Percentiles rank a stretch among this genome's conserved stretches.
Conservation (phyloP, 2,888 invertebrate genomes). For the Lobophora halterata region DNA sequence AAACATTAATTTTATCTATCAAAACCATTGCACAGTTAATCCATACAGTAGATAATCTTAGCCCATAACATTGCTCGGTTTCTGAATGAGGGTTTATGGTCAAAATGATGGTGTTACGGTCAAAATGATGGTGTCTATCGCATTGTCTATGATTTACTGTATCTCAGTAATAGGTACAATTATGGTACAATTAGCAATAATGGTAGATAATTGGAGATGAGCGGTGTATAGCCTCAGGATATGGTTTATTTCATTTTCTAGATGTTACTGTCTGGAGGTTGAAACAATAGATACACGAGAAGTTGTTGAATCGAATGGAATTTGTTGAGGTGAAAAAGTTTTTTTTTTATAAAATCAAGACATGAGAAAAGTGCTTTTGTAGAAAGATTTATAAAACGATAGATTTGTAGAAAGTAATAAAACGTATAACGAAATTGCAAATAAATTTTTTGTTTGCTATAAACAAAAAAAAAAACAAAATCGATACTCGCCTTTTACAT, state of each 20-base stretch:
- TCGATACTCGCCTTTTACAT: too few relatives aligned
- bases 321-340: too few relatives aligned
- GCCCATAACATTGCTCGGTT: slow-evolving; percentile 15
- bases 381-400: too few relatives aligned
- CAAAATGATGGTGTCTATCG: slow-evolving; percentile 48
- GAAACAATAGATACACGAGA: not conserved
- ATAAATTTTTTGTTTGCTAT: too few relatives aligned
- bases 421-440: too few relatives aligned
- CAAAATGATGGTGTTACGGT: slow-evolving; percentile 31
- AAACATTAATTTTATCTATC: not conserved
- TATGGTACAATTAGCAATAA: slow-evolving; percentile 63
- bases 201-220: slow-evolving; percentile 53
- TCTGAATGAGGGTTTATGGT: slow-evolving; percentile 19
- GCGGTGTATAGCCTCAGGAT: slow-evolving; percentile 26
- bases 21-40: slow-evolving; percentile 14
- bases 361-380: too few relatives aligned
- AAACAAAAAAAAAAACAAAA: too few relatives aligned
- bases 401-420: too few relatives aligned
- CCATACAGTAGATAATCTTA: slow-evolving; percentile 9
- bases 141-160: slow-evolving; percentile 56
- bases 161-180: slow-evolving; percentile 58
- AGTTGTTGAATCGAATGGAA: too few relatives aligned
- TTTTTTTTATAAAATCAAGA: too few relatives aligned
- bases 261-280: not conserved
- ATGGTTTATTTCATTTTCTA: not conserved